Conservation (phyloP, 2,797 vertebrate genomes). For the Pseudochirops corinnae region DNA sequence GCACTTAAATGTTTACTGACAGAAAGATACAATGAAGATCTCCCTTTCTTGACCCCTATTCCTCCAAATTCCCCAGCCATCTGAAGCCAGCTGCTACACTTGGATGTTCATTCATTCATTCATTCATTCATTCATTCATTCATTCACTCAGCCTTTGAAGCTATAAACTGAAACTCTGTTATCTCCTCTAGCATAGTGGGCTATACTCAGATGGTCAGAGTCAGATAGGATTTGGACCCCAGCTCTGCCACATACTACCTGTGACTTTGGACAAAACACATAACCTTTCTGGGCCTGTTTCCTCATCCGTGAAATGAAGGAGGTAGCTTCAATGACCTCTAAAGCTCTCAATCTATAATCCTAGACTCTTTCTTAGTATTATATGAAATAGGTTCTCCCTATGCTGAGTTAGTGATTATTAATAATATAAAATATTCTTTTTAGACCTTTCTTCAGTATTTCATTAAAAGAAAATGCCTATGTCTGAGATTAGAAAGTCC, state of each 20-base stretch:
- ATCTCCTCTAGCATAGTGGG: neutral
- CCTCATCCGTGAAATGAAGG: neutral
- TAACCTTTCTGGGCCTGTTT: neutral
- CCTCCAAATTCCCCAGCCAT: constrained; percentile 1
- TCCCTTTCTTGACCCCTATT: neutral
- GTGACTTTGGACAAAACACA: neutral
- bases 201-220: neutral
- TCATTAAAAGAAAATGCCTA: neutral
- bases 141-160: neutral
- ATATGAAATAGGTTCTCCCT: neutral
- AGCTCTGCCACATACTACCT: neutral
- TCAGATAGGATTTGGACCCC: neutral
- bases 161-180: neutral
- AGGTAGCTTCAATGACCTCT: neutral
- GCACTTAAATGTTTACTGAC: neutral
- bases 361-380: neutral
- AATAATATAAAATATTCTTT: neutral
- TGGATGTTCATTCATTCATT: no score
- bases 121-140: neutral
- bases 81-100: neutral
- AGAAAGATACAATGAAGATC: neutral
- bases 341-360: neutral
- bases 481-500: neutral
- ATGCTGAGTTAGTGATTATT: neutral
- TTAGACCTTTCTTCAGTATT: neutral